Evolutionary conservation across 2,797 vertebrate genomes (phyloP).

Genomic region (Macrochelys suwanniensis): DNA sequence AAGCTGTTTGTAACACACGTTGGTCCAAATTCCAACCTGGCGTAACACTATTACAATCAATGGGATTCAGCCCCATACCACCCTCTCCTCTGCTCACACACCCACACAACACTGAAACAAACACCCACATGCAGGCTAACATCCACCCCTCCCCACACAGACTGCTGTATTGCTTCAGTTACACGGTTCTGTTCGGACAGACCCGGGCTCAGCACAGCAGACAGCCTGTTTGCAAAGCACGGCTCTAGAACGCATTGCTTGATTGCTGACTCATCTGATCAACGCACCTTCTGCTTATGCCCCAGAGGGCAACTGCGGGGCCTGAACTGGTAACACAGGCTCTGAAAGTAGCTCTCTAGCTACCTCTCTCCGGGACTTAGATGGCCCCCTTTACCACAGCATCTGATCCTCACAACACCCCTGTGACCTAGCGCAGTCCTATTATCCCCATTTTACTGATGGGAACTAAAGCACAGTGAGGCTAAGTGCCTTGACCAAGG

Average conservation of each 20-base stretch:
- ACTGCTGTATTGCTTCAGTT: not conserved
- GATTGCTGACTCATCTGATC: not conserved
- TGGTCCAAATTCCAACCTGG: not conserved
- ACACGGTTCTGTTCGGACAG: not conserved
- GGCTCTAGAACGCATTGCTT: not conserved
- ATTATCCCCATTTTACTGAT: not conserved
- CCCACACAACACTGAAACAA: not conserved
- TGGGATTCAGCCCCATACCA: rapidly evolving
- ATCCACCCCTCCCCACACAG: not conserved
- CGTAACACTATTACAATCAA: not conserved
- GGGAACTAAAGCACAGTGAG: not conserved
- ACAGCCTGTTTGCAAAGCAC: not conserved
- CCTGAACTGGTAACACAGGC: not conserved
- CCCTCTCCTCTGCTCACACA: not conserved
- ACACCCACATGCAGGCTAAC: not conserved
- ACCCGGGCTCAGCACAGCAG: not conserved
- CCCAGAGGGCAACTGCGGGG: not conserved
- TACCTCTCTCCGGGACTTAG: not conserved
- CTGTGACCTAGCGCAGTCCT: not conserved
- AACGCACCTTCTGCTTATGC: not conserved
- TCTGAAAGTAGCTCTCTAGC: not conserved
- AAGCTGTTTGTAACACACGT: not conserved
- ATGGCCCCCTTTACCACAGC: not conserved
- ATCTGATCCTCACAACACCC: not conserved
- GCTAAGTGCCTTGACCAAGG: not conserved